Conservation (phyloP, 2,113 vertebrate species). For the Pterocles gutturalis region DNA sequence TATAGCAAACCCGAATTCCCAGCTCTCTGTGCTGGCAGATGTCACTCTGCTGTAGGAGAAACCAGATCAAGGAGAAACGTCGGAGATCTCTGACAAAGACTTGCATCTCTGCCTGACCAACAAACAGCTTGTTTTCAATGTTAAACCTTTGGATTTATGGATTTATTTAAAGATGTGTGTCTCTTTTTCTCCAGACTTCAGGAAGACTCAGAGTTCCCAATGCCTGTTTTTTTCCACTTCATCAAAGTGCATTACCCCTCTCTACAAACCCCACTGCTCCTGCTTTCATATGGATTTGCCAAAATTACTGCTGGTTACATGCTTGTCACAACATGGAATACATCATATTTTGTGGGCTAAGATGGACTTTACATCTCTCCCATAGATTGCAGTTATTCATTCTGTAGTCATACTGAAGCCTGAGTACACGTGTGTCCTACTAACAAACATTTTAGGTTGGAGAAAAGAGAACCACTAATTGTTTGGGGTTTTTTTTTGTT, state of each 20-base stretch:
- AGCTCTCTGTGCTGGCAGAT: not conserved
- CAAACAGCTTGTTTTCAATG: not conserved
- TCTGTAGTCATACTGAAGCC: not conserved
- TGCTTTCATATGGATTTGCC: not conserved
- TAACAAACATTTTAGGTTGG: not conserved
- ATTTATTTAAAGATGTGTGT: not conserved
- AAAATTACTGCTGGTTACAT: not conserved
- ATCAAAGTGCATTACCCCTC: not conserved
- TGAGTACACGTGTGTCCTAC: not conserved
- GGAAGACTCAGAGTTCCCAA: not conserved
- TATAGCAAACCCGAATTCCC: not conserved
- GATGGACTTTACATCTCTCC: not conserved
- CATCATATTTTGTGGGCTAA: not conserved
- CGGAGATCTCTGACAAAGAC: not conserved
- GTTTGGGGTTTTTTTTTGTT: not conserved
- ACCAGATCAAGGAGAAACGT: not conserved
- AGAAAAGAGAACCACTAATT: not conserved
- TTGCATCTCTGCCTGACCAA: not conserved
- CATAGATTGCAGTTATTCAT: not conserved
- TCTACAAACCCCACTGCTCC: not conserved
- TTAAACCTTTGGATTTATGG: not conserved
- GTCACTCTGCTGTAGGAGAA: not conserved
- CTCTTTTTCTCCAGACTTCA: not conserved
- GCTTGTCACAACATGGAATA: not conserved
- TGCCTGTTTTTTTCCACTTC: not conserved